Percentiles rank a stretch among this genome's conserved stretches.
These are phyloP conservation scores for Neolamprologus kungweensis DNA, from an alignment of 2,113 vertebrate species.

Conservation along the genomic window DNA sequence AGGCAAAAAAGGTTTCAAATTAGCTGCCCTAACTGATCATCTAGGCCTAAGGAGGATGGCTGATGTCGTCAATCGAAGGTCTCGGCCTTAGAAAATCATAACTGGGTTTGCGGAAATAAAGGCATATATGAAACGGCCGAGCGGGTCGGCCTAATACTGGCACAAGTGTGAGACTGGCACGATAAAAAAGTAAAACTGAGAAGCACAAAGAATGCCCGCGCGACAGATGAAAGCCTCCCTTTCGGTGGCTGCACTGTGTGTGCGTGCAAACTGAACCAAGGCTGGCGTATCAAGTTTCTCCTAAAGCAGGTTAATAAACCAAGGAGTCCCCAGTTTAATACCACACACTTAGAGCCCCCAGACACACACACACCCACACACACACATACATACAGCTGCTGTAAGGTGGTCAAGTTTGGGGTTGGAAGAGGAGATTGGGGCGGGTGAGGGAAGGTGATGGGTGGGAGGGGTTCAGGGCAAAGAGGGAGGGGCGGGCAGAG, in stretches of 20 bases:
- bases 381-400: slow-evolving; percentile 45
- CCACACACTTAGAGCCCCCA: neutral
- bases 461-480: slow-evolving; percentile 4
- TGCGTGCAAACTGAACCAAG: slow-evolving; percentile 46
- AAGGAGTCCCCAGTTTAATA: slow-evolving; percentile 7
- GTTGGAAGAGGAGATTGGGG: slow-evolving; percentile 4
- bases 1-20: slow-evolving; percentile 60
- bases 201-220: slow-evolving; percentile 39
- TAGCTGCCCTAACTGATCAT: slow-evolving; percentile 63
- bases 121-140: slow-evolving; percentile 47
- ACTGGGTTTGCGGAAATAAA: slow-evolving; percentile 54
- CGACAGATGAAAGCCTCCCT: slow-evolving; percentile 24
- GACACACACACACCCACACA: neutral
- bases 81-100: slow-evolving; percentile 56
- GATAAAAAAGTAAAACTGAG: slow-evolving; percentile 24
- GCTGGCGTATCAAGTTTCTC: slow-evolving; percentile 25
- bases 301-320: slow-evolving; percentile 43
- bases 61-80: neutral
- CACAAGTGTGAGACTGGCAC: slow-evolving; percentile 62
- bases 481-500: slow-evolving; percentile 37
- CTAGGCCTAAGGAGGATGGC: slow-evolving; percentile 48
- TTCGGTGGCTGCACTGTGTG: slow-evolving; percentile 36
- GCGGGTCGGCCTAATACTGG: slow-evolving; percentile 51
- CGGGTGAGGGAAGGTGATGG: neutral
- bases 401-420: slow-evolving; percentile 54